phyloP scores from a whole-genome alignment of 1,140 invertebrate genomes.

The Tetramorium parvispinum region DNA sequence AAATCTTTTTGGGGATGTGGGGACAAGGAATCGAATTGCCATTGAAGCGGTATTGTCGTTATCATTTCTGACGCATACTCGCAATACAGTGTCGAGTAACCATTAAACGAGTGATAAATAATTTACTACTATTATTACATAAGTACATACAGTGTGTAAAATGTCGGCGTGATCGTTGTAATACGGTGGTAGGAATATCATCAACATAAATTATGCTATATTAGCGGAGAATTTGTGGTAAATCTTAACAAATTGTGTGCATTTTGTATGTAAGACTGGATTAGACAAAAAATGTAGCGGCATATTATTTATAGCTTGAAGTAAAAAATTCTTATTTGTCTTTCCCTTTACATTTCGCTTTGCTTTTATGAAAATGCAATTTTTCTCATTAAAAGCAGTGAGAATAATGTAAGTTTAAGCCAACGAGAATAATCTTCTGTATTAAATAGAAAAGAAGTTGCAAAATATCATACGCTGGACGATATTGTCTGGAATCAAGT shows the following conservation, averaged over 20 bases:
- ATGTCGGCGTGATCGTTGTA: conserved; percentile 50
- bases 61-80: conserved; percentile 59
- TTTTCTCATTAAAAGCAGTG: neutral
- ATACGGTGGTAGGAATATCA: conserved; percentile 13
- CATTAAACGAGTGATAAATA: conserved; percentile 62
- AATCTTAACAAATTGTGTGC: neutral
- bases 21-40: conserved; percentile 40
- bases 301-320: neutral
- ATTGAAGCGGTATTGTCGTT: conserved; percentile 64
- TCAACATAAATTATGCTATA: conserved; percentile 7
- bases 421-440: neutral
- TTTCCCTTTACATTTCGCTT: neutral
- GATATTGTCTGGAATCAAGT: neutral
- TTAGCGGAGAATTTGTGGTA: neutral
- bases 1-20: neutral
- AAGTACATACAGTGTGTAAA: conserved; percentile 57
- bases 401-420: neutral
- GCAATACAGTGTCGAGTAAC: conserved; percentile 51
- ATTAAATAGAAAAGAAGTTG: neutral
- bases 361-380: neutral
- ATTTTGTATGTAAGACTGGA: neutral
- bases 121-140: conserved; percentile 58
- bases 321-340: neutral
- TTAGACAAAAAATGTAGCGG: neutral
- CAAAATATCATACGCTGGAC: neutral